Evolutionary conservation across 2,797 vertebrate species (phyloP).

Genomic region (Valencia hispanica): DNA sequence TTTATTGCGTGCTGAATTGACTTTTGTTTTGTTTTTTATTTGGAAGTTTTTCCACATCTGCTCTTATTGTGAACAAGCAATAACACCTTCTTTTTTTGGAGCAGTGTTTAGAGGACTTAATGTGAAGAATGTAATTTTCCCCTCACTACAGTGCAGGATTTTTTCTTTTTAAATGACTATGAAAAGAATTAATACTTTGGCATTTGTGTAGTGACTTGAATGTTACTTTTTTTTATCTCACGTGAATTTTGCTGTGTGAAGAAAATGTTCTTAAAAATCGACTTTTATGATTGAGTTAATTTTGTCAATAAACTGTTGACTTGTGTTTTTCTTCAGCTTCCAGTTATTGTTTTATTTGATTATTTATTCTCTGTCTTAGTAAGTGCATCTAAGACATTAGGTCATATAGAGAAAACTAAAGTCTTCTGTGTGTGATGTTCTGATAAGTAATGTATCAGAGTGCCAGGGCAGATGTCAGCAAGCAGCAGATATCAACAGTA

Average conservation of each 20-base stretch:
- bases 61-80: not conserved
- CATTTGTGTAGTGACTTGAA: conserved; percentile 4
- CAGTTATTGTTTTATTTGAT: too few species aligned
- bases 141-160: not conserved
- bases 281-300: conserved; percentile 25
- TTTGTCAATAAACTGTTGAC: not conserved
- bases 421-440: too few species aligned
- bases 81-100: not conserved
- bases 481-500: too few species aligned
- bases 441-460: too few species aligned
- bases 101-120: not conserved
- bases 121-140: not conserved
- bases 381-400: too few species aligned
- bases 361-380: too few species aligned
- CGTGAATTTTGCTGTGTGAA: conserved; percentile 17
- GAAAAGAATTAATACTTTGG: not conserved
- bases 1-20: conserved; percentile 33
- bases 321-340: too few species aligned
- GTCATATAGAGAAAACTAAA: too few species aligned
- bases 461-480: too few species aligned
- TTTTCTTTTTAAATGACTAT: not conserved
- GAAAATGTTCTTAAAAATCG: conserved; percentile 18
- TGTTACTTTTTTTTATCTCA: not conserved
- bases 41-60: not conserved
- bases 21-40: conserved; percentile 19